Evolutionary conservation across 2,113 vertebrate species (phyloP).

Genomic region (Ailuropoda melanoleuca): DNA sequence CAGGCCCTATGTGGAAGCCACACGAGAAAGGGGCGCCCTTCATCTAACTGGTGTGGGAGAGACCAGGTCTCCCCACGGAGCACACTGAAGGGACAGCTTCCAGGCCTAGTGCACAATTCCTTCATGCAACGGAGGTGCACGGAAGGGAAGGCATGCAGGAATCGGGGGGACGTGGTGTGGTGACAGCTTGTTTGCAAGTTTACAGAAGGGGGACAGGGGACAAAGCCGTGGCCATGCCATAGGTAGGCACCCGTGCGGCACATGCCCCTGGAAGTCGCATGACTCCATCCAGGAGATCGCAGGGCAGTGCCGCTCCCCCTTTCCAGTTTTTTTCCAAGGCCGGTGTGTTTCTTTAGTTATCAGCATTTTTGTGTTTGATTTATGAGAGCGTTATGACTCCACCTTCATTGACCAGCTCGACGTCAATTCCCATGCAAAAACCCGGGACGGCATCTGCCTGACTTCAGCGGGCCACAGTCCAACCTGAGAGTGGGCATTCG

Average conservation of each 20-base stretch:
- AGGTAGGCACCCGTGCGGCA: too few species aligned
- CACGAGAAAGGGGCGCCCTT: neutral
- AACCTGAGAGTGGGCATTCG: neutral
- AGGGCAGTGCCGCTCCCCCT: neutral
- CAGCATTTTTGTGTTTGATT: neutral
- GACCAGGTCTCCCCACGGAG: neutral
- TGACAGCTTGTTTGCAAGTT: neutral
- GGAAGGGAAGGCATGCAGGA: neutral
- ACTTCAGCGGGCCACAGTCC: neutral
- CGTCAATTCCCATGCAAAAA: neutral
- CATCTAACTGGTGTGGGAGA: neutral
- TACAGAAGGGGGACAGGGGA: neutral
- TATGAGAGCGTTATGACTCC: neutral
- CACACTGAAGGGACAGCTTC: neutral
- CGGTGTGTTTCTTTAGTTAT: neutral
- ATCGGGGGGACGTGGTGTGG: neutral
- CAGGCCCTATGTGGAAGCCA: neutral
- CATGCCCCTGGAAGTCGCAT: too few species aligned
- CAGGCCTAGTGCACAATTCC: rapidly evolving
- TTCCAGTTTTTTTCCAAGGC: neutral
- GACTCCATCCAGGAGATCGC: too few species aligned
- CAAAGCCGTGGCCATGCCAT: neutral
- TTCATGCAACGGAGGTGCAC: rapidly evolving
- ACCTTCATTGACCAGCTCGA: neutral
- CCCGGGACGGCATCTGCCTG: too few species aligned